Base-by-base conservation (phyloP, 2,888 invertebrate genomes). In the Drosophila tripunctata region DNA sequence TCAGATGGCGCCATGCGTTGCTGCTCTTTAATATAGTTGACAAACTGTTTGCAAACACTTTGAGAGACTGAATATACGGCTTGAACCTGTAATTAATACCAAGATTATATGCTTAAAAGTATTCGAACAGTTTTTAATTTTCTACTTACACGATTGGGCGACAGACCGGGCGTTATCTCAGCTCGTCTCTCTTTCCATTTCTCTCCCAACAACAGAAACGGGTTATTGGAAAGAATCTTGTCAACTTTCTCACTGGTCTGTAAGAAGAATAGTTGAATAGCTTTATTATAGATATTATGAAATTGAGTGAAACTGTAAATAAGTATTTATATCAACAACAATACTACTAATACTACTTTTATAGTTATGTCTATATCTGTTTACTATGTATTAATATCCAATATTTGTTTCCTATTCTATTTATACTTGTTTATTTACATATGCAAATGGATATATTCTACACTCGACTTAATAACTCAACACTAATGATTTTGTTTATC, bases 91-190 rank as follows among this genome's bases (percentile, higher is more conserved):
- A 22, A 40, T n/a, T 4, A 8, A 19, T 8, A 4, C 2, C 19
- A 21, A 1, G 21, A 21, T 38, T 43, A 12, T n/a, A 6, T 15
- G 7, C 14, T 10, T 12, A 21, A 7, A 4, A 14, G 0, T 1
- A 6, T 2, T 3, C 14, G 1, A 2, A 4, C 21, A 21, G 21
- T 1, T 19, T 7, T 8, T 5, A 6, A 0, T 48, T n/a, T 31
- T 30, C 22, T 19, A 17, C 66, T 60, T 89, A 92, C 92, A 64
- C 93, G 92, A 47, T 91, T 92, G 2, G 90, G 88, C 0, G 93
- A 92, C 30, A 93, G 92, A 5, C 92, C 92, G 0, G 93, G 92
- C 1, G 93, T 92, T 12, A 93, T 77, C 75, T 92, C 92, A 1
- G 89, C 81, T 12, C 93, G 90, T 1, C 92, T 82, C 4, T 90